Conservation (phyloP, 2,797 vertebrate genomes). For the Chelmon rostratus region DNA sequence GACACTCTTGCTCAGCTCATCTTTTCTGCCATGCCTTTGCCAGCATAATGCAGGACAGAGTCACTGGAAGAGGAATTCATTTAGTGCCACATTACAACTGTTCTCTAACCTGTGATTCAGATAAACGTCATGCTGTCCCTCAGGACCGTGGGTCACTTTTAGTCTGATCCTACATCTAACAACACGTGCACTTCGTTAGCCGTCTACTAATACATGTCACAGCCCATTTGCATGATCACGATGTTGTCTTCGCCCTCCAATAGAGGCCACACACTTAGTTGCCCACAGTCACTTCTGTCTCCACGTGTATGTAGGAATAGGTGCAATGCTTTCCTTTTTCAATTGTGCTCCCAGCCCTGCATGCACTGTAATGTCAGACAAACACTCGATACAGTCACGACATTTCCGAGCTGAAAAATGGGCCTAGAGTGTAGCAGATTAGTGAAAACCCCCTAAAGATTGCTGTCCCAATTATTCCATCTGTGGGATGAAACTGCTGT, state of each 20-base stretch:
- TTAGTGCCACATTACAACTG: conserved; percentile 42
- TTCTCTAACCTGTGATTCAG: conserved; percentile 40
- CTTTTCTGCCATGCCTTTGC: conserved; percentile 44
- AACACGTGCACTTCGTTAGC: conserved; percentile 45
- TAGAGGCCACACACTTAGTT: conserved; percentile 35
- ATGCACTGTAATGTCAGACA: conserved; percentile 65
- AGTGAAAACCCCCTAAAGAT: conserved; percentile 61
- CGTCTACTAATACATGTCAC: conserved; percentile 38
- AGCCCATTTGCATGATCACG: conserved; percentile 58
- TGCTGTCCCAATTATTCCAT: conserved; percentile 64
- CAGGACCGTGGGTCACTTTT: conserved; percentile 57
- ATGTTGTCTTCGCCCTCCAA: conserved; percentile 27
- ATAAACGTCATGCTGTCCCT: conserved; percentile 61
- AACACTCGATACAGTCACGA: conserved; percentile 38
- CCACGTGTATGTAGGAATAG: conserved; percentile 43
- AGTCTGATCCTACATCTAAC: conserved; percentile 39
- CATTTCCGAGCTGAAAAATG: conserved; percentile 45
- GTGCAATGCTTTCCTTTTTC: conserved; percentile 46
- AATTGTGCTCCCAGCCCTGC: conserved; percentile 60
- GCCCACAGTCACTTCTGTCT: conserved; percentile 30
- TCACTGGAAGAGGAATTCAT: conserved; percentile 25
- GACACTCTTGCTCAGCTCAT: conserved; percentile 38
- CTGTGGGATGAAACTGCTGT: conserved; percentile 53
- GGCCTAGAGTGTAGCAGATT: conserved; percentile 54
- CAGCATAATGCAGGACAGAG: conserved; percentile 43